phyloP scores from a whole-genome alignment of 2,113 vertebrate species.

The Cnemophilus loriae region DNA sequence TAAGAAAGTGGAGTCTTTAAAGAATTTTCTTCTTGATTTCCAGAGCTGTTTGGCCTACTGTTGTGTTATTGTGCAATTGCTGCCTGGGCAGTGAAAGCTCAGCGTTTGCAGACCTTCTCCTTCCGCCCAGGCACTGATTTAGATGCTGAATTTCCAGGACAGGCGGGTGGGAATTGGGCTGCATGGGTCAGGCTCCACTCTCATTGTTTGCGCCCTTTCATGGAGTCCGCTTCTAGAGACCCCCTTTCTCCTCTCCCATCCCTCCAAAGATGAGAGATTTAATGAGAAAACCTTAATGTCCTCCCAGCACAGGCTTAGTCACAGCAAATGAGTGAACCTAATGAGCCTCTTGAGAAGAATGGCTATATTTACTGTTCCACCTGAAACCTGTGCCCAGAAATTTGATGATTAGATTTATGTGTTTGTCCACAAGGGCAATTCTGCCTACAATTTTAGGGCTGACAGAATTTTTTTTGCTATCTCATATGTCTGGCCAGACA shows the following conservation, averaged over 20 bases:
- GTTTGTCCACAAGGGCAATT: not conserved
- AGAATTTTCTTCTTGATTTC: not conserved
- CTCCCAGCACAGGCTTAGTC: not conserved
- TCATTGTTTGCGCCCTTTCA: not conserved
- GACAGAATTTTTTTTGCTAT: not conserved
- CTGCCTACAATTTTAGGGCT: not conserved
- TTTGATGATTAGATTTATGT: not conserved
- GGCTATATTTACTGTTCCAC: not conserved
- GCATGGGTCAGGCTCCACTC: not conserved
- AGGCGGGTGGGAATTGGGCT: not conserved
- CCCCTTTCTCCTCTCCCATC: not conserved
- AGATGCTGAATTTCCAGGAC: not conserved
- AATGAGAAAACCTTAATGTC: not conserved
- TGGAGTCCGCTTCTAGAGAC: not conserved
- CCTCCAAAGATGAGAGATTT: not conserved
- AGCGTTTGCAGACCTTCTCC: not conserved
- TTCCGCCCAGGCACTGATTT: not conserved
- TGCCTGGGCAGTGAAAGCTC: not conserved
- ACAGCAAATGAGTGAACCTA: not conserved
- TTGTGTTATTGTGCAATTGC: not conserved
- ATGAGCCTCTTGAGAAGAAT: not conserved
- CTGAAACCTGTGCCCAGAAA: not conserved
- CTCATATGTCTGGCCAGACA: not conserved
- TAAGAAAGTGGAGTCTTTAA: constrained; percentile 12
- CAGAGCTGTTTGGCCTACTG: not conserved